Base-by-base conservation (phyloP, 2,113 vertebrate species). In the Semnornis frantzii region DNA sequence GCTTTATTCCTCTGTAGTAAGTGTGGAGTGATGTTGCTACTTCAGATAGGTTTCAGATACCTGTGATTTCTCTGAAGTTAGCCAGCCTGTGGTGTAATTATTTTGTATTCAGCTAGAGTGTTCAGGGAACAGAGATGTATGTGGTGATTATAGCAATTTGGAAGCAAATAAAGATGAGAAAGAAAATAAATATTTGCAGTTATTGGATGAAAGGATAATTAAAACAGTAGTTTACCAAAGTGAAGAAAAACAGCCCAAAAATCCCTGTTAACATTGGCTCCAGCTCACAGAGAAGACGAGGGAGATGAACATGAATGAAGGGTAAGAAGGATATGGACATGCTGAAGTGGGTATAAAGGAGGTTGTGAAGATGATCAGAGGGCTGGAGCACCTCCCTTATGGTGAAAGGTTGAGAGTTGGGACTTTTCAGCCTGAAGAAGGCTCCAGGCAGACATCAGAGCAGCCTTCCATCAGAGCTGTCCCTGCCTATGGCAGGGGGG, bases 1-100 rank as follows among this genome's bases (percentile, higher is more conserved):
- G 64, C 34, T 92, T 89, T 63, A 58, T 88, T 94, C 88, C 58
- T 95, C 31, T 86, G 59, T 54, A 82, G 65, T 63, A 72, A 86
- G 86, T 8, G 34, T 64, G 82, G 79, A 92, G 42, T 74, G 73
- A 62, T 90, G 50, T 54, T 88, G 44, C 31, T 71, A 5, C 34
- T 94, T 80, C 33, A 84, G 33, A 28, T 62, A 37, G 39, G 8
- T 62, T 52, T 52, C 30, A 71, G 64, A 72, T 69, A 85, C 55
- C 39, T 62, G 87, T 65, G 46, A 88, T 95, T 94, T 69, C 79
- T 92, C 63, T 7, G 2, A 92, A 88, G 68, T 65, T 84, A 86
- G 31, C 50, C 70, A 78, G 15, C 19, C 65, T 69, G 39, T 82
- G 59, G 83, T 33, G 69, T 31, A 37, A 77, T 50, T 81, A 75